Evolutionary conservation across 1,140 invertebrate genomes (phyloP).

Genomic region (Heliconius nattereri): DNA sequence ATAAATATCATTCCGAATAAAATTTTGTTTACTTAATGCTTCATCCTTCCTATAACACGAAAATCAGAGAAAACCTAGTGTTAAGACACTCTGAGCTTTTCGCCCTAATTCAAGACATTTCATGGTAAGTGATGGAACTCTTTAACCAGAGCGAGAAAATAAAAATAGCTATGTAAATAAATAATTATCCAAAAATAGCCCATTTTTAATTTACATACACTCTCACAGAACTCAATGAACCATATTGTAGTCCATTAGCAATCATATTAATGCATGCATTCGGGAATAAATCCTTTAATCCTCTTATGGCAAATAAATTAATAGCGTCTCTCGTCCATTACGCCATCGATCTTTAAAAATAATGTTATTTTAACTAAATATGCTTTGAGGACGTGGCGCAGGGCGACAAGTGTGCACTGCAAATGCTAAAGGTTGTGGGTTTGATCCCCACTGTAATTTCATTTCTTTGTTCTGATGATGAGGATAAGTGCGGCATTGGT

Average conservation of each 20-base stretch:
- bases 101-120: no score
- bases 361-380: background rate
- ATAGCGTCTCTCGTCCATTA: constrained; percentile 21
- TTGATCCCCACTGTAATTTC: no score
- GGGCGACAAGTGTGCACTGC: no score
- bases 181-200: no score
- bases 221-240: background rate
- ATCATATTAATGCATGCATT: constrained; percentile 28
- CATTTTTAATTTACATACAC: background rate
- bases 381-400: background rate
- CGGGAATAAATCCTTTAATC: constrained; percentile 39
- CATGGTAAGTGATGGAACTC: no score
- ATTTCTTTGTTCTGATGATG: no score
- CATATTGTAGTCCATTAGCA: constrained; percentile 18
- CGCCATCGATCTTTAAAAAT: background rate
- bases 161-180: background rate
- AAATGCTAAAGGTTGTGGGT: no score
- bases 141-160: no score
- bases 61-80: background rate
- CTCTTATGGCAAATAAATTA: constrained; percentile 39
- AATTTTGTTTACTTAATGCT: no score
- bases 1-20: no score
- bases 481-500: no score
- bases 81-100: background rate
- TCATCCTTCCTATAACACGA: background rate